Conservation (phyloP, 2,888 invertebrate genomes). For the Copidosoma aretas region DNA sequence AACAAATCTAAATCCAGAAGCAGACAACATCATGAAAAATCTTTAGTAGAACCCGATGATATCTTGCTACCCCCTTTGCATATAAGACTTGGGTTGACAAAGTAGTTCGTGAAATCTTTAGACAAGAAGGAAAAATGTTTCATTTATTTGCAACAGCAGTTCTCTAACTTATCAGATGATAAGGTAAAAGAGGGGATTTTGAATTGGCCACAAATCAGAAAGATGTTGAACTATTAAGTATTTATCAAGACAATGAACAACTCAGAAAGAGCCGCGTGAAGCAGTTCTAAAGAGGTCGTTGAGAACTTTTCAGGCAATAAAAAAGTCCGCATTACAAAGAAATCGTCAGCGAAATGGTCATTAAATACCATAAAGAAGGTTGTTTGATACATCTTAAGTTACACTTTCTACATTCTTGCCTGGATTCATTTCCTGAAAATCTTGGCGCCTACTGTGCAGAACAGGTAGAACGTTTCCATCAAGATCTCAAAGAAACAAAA, state of each 20-base stretch:
- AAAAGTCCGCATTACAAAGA: slow-evolving; percentile 36
- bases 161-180: neutral
- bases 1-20: slow-evolving; percentile 10
- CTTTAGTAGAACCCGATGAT: slow-evolving; percentile 16
- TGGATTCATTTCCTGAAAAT: slow-evolving; percentile 6
- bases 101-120: neutral
- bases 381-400: slow-evolving; percentile 49
- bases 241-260: neutral
- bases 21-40: slow-evolving; percentile 20
- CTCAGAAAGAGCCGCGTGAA: neutral
- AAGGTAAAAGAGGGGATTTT: no score
- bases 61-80: slow-evolving; percentile 27
- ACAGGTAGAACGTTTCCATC: neutral
- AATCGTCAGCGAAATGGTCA: slow-evolving; percentile 42
- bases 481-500: neutral
- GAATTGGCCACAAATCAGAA: neutral
- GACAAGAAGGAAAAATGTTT: neutral
- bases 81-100: slow-evolving; percentile 18
- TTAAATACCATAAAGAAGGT: slow-evolving; percentile 28
- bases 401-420: slow-evolving; percentile 49
- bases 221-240: neutral
- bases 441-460: neutral
- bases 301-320: slow-evolving; percentile 36
- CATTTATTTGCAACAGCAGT: neutral
- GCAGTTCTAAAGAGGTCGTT: slow-evolving; percentile 10